Evolutionary conservation across 2,113 vertebrate species (phyloP).

Genomic region (Oxyruncus cristatus): DNA sequence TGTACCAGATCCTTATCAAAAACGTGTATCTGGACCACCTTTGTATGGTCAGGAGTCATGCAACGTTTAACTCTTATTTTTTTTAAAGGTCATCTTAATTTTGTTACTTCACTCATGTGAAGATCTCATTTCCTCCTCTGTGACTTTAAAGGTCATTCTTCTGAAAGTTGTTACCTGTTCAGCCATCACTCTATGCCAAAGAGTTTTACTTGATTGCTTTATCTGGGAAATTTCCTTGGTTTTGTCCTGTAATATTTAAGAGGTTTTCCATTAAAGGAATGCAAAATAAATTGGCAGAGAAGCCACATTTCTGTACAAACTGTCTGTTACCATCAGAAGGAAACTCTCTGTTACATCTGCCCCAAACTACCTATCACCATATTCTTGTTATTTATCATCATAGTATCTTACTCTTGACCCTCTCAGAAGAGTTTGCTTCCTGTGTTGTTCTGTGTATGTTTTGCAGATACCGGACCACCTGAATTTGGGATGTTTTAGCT

Average conservation of each 20-base stretch:
- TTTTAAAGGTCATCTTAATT: neutral
- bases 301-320: neutral
- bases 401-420: neutral
- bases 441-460: neutral
- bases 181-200: neutral
- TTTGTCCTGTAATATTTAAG: neutral
- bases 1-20: neutral
- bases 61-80: neutral
- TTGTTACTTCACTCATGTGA: neutral
- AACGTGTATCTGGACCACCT: neutral
- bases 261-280: neutral
- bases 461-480: neutral
- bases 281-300: neutral
- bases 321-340: neutral
- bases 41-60: neutral
- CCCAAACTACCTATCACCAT: neutral
- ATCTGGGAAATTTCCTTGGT: neutral
- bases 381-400: neutral
- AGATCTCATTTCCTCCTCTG: neutral
- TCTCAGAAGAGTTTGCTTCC: neutral
- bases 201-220: neutral
- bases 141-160: neutral
- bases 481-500: neutral
- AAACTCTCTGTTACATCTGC: neutral
- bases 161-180: neutral